phyloP scores from a whole-genome alignment of 2,797 vertebrate genomes.

The Hafferia zeledoni region DNA sequence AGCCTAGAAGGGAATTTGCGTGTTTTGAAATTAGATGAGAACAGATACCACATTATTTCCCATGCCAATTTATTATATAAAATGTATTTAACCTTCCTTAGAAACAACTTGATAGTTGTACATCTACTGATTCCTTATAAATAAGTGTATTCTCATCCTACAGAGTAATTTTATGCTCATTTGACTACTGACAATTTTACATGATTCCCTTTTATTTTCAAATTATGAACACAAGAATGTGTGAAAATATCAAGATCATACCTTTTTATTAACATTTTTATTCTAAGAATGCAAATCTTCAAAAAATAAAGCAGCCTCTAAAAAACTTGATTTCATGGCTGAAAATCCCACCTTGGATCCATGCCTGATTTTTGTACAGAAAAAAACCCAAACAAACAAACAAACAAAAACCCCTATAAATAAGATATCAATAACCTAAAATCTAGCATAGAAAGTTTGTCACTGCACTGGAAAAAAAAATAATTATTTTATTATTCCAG shows the following conservation, averaged over 20 bases:
- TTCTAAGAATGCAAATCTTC: not conserved
- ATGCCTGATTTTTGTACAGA: not conserved
- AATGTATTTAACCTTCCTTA: slow-evolving; percentile 46
- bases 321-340: not conserved
- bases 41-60: slow-evolving; percentile 40
- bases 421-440: not conserved
- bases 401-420: rapidly evolving
- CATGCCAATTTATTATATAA: slow-evolving; percentile 54
- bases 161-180: not conserved
- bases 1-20: slow-evolving; percentile 70
- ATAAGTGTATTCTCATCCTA: not conserved
- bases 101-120: slow-evolving; percentile 48
- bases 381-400: not conserved
- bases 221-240: not conserved
- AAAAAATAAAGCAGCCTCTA: not conserved
- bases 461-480: not conserved
- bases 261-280: not conserved
- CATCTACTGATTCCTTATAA: not conserved
- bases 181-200: not conserved
- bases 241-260: not conserved
- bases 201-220: not conserved
- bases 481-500: not conserved
- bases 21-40: slow-evolving; percentile 56
- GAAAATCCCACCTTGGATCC: not conserved
- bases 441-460: not conserved